phyloP scores from a whole-genome alignment of 2,113 vertebrate genomes.

The Pogona vitticeps region DNA sequence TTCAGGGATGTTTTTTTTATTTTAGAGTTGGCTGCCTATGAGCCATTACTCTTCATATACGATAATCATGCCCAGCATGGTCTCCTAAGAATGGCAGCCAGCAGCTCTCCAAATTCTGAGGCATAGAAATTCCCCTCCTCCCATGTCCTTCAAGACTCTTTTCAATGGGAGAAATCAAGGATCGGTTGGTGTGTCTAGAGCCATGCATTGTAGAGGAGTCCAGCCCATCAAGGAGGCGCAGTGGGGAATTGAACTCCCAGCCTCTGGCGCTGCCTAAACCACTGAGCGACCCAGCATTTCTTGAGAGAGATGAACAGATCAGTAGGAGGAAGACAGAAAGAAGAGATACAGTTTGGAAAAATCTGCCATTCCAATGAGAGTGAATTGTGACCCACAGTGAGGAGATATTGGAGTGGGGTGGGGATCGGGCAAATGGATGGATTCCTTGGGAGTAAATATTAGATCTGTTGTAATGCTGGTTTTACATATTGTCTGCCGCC shows the following conservation, averaged over 20 bases:
- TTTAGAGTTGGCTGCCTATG: neutral
- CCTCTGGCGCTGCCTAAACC: neutral
- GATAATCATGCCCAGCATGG: neutral
- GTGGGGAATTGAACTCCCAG: neutral
- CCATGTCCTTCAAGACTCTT: neutral
- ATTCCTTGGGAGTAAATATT: neutral
- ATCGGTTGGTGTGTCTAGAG: neutral
- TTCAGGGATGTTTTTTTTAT: neutral
- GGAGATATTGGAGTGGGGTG: neutral
- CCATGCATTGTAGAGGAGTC: too few relatives aligned
- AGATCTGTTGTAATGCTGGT: neutral
- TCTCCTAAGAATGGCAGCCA: neutral
- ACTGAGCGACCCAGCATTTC: too few relatives aligned
- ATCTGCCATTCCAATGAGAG: neutral
- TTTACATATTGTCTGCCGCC: neutral
- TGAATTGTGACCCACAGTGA: neutral
- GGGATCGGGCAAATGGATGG: neutral
- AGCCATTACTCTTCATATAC: neutral
- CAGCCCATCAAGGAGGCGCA: neutral
- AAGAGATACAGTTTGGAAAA: neutral
- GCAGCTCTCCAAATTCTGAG: neutral
- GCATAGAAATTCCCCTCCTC: neutral
- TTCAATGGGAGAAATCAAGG: neutral
- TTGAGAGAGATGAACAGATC: too few relatives aligned
- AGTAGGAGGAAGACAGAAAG: neutral